Base-by-base conservation (phyloP, 1,140 invertebrate genomes). In the Chlorops oryzae region DNA sequence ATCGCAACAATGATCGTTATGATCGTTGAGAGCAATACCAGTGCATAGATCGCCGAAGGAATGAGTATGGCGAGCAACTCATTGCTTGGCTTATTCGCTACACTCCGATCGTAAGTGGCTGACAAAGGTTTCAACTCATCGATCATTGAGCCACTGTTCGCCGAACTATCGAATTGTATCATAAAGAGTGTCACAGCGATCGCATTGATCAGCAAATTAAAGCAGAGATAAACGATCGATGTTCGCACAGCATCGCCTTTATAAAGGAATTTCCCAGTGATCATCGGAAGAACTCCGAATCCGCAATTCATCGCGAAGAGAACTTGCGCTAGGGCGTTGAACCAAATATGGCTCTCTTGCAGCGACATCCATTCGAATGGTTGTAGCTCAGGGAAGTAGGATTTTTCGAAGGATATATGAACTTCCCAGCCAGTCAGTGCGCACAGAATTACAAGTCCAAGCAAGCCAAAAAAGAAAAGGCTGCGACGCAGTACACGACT, bases 231-330 rank as follows among this genome's bases (percentile, higher is more conserved):
- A 4, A 72, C 65, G 15, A 70, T 58, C 3, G 69, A 72, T 18
- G 69, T 72, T 21, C 70, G 56, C 20, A 72, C 63, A 2, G 70
- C 69, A 40, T 72, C 70, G 5, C 70, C 67, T 54, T 72, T 72
- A 50, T 72, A 72, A 17, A 72, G 54, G 50, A 72, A 72, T 52
- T 72, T 72, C 10, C 70, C 70, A 3, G 70, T 72, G 7, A 72
- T n/a, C 51, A 72, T 68, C 10, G 70, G 67, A 41, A 71, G 43
- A 3, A 61, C 57, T 13, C 70, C 70, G 28, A 72, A 62, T 22
- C 69, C 70, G 27, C 65, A 69, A 39, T 70, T 66, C 0, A 66
- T 59, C 12, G 66, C 59, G 53, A 61, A 70, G 17, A 72, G 50
- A 6, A 72, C 69, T 57, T 72, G 70, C 53, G 69, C 58, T 22